Evolutionary conservation across 2,797 vertebrate genomes (phyloP).

Genomic region (Benthosema pterotum): DNA sequence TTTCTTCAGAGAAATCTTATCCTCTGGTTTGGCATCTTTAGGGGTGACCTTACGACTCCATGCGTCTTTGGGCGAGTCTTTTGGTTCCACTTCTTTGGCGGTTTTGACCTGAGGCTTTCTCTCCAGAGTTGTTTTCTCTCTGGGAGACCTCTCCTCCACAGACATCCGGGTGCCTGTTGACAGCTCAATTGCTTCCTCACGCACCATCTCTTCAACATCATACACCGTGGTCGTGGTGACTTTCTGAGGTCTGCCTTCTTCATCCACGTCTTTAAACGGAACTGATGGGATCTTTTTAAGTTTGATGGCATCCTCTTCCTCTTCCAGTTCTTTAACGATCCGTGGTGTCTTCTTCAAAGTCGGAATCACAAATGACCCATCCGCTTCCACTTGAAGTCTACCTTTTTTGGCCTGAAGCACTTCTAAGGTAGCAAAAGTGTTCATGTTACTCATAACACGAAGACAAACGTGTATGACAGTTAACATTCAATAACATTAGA

Average conservation of each 20-base stretch:
- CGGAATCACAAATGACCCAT: slow-evolving; percentile 76
- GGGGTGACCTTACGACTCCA: slow-evolving; percentile 57
- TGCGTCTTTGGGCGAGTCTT: slow-evolving; percentile 53
- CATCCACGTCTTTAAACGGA: slow-evolving; percentile 62
- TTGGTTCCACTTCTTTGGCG: slow-evolving; percentile 48
- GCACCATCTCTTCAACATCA: slow-evolving; percentile 58
- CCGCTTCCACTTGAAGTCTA: slow-evolving; percentile 77
- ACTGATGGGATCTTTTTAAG: slow-evolving; percentile 77
- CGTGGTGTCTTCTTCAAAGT: slow-evolving; percentile 77
- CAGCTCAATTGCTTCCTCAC: slow-evolving; percentile 62
- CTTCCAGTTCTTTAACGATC: slow-evolving; percentile 63
- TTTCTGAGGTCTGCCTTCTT: slow-evolving; percentile 54
- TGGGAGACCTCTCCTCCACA: slow-evolving; percentile 54
- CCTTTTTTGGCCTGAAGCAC: slow-evolving; percentile 77
- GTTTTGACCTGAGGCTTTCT: slow-evolving; percentile 56
- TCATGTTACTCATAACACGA: slow-evolving; percentile 69
- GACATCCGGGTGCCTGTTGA: slow-evolving; percentile 53
- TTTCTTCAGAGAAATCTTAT: slow-evolving; percentile 70
- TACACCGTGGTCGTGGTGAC: slow-evolving; percentile 51
- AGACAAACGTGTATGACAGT: slow-evolving; percentile 11
- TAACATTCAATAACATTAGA: slow-evolving; percentile 20
- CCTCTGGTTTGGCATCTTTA: slow-evolving; percentile 68
- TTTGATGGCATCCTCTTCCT: slow-evolving; percentile 71
- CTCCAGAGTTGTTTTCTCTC: slow-evolving; percentile 49
- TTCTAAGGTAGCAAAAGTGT: slow-evolving; percentile 82